Conservation (phyloP, 2,888 invertebrate species). For the Patella pellucida region DNA sequence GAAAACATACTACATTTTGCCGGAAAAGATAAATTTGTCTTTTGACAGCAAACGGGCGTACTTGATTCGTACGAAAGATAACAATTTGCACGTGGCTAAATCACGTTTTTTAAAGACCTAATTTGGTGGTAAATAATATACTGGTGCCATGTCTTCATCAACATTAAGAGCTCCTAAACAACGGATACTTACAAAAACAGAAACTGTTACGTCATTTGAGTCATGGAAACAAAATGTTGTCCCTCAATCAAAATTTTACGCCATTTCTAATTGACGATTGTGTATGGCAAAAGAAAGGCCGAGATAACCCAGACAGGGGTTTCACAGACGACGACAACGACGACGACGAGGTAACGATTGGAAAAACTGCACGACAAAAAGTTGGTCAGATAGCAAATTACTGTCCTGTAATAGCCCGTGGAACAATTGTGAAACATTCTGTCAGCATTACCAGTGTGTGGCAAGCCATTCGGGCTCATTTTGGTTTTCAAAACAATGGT, state of each 20-base stretch:
- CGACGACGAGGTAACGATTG: neutral
- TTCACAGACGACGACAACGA: too few relatives aligned
- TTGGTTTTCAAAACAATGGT: conserved; percentile 7
- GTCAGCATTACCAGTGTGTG: neutral
- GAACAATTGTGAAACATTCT: neutral
- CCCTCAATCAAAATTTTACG: too few relatives aligned
- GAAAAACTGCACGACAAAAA: neutral
- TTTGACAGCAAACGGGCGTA: too few relatives aligned
- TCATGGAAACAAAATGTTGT: too few relatives aligned
- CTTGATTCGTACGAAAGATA: neutral
- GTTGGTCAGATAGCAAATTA: neutral
- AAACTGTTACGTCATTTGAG: neutral
- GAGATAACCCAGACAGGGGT: neutral
- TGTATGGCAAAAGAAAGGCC: neutral
- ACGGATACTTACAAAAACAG: neutral
- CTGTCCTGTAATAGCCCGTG: neutral
- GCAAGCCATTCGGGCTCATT: conserved; percentile 5
- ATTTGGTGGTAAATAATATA: neutral
- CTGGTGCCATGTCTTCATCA: neutral
- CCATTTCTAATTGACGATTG: neutral
- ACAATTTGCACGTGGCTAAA: neutral
- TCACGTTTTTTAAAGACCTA: neutral
- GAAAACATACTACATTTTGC: too few relatives aligned
- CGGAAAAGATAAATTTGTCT: too few relatives aligned
- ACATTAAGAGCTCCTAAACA: neutral